Percentiles rank a stretch among this genome's conserved stretches.
Evolutionary conservation across 2,797 vertebrate genomes (phyloP).

Genomic region (Melanotaenia maccullochi): DNA sequence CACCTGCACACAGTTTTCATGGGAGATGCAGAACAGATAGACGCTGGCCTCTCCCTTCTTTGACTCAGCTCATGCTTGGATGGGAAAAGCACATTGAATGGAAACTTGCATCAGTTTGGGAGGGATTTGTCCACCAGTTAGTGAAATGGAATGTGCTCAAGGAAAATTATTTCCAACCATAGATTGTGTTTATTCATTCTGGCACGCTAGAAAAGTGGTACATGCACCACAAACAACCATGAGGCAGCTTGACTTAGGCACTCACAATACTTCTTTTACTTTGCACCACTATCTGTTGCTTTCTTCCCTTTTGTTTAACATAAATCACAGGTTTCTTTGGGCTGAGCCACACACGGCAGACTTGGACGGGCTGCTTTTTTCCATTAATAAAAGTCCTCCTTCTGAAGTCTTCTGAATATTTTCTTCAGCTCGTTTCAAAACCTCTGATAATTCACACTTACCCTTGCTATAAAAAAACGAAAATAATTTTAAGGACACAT

Average conservation of each 20-base stretch:
- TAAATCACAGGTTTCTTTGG: constrained; percentile 53
- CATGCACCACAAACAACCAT: constrained; percentile 49
- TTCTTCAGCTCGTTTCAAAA: constrained; percentile 63
- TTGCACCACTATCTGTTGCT: constrained; percentile 36
- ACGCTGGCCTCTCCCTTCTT: constrained; percentile 39
- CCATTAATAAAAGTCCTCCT: constrained; percentile 74
- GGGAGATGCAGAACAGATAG: constrained; percentile 54
- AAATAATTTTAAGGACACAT: constrained; percentile 37
- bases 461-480: constrained; percentile 59
- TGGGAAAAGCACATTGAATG: constrained; percentile 68
- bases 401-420: constrained; percentile 67
- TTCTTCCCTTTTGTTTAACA: constrained; percentile 36
- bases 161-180: constrained; percentile 60
- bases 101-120: constrained; percentile 54
- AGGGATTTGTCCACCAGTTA: constrained; percentile 57
- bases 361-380: constrained; percentile 74
- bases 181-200: constrained; percentile 70
- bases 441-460: constrained; percentile 67
- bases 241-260: constrained; percentile 38
- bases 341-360: constrained; percentile 56
- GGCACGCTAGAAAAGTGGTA: constrained; percentile 47
- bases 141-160: constrained; percentile 62
- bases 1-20: constrained; percentile 64
- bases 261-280: constrained; percentile 42
- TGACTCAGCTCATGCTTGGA: constrained; percentile 40